A percentile compares a stretch with the other conserved stretches of the same genome.
phyloP scores from a whole-genome alignment of 30 jellyfish, hydroid and myxozoan genomes.

The Aurelia aurita region DNA sequence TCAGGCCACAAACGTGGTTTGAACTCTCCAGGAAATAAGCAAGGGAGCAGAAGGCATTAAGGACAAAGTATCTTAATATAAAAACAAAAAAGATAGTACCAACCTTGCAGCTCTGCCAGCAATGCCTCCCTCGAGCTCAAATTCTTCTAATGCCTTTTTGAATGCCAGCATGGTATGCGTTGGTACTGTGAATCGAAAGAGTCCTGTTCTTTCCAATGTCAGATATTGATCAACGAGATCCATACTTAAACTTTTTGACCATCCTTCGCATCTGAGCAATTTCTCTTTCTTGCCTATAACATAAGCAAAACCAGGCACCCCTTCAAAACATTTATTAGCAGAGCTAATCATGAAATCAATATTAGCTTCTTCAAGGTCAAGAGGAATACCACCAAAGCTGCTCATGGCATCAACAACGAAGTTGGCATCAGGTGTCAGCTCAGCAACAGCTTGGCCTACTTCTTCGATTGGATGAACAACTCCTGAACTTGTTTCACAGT shows the following conservation, averaged over 20 bases:
- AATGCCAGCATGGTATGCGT: conserved; percentile 94
- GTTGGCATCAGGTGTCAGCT: conserved; percentile 79
- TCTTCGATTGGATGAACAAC: conserved; percentile 95
- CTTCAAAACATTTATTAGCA: conserved; percentile 97
- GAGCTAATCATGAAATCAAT: conserved; percentile 94
- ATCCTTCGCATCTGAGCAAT: conserved; percentile 82
- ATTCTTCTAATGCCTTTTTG: conserved; percentile 87
- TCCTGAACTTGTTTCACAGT: conserved; percentile 98
- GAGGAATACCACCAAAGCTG: conserved; percentile 96
- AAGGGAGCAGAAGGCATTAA: too few species aligned
- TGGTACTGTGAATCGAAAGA: conserved; percentile 93
- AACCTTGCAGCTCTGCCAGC: conserved; percentile 92
- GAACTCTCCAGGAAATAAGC: too few species aligned
- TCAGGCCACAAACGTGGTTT: too few species aligned
- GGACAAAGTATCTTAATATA: too few species aligned
- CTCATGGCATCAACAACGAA: conserved; percentile 99
- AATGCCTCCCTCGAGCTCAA: conserved; percentile 91
- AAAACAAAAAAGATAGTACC: too few species aligned
- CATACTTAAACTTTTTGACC: conserved; percentile 81
- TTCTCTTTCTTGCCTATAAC: conserved; percentile 76
- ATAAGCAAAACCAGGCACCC: conserved; percentile 92
- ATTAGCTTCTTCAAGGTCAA: conserved; percentile 56
- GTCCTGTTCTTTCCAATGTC: conserved; percentile 83
- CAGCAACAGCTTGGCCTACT: conserved; percentile 83
- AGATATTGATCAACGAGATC: conserved; percentile 88